Base-by-base conservation (phyloP, 2,888 invertebrate genomes). In the Nymphalis c-album region DNA sequence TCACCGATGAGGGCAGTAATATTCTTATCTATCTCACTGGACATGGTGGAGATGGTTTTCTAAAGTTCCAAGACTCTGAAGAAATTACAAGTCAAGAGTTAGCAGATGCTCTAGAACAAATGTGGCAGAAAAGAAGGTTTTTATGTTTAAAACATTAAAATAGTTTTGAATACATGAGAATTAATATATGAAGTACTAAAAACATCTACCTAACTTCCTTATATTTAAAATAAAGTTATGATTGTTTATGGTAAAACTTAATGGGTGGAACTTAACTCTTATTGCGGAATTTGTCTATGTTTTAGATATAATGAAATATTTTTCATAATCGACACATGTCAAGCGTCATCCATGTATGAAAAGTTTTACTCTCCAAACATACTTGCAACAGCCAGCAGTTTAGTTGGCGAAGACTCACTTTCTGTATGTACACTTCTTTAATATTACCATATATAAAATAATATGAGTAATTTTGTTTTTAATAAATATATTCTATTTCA, bases 11-110 rank as follows among this genome's bases (percentile, higher is more conserved):
- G 80, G 97, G 98, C 18, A 98, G 98, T 84, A 99, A 99, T 85
- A 96, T 99, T 62, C 93, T 99, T 2, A 97, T 99, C 70, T 99
- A 99, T 84, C 94, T 99, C 80, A 99, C 99, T 0, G 94, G 96
- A 0, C 99, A 99, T 85, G 99, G 99, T 7, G 99, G 99, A 20
- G 99, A 99, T 92, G 99, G 99, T 0, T 99, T 99, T 84, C 92
- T 99, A 0, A 99, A 99, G 88, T 99, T 99, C 84, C 99, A 99
- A 92, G 99, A 99, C 85, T 98, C 99, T 0, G 99, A 99, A 83
- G 99, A 99, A 90, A 97, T 99, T 26, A 99, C 99, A 2, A 98
- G 97, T 86, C 97, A 98, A 78, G 99, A 99, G 85, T 91, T 99
- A 78, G 99, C 99, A 20, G 99, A 99, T 94, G 99, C 99, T 20